Conservation (phyloP, 2,797 vertebrate genomes). For the Hirundo rustica region DNA sequence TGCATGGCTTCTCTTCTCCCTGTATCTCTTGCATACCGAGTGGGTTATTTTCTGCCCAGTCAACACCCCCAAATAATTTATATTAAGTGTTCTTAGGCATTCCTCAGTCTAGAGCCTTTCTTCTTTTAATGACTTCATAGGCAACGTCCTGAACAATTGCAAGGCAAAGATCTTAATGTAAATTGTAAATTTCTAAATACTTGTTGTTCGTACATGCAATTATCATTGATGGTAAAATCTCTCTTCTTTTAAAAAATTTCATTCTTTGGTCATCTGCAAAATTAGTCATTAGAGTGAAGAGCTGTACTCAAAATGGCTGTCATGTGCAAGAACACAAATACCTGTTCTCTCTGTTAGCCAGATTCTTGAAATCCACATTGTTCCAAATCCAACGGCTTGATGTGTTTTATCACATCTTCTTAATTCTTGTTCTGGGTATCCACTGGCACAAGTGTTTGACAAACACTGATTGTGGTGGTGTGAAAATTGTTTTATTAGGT, state of each 20-base stretch:
- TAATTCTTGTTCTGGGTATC: not conserved
- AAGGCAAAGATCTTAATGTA: not conserved
- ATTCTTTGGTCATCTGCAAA: not conserved
- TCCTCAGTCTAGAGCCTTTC: not conserved
- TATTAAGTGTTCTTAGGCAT: not conserved
- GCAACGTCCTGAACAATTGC: not conserved
- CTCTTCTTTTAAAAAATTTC: not conserved
- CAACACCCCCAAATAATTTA: not conserved
- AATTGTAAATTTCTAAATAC: not conserved
- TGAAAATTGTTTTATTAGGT: no score
- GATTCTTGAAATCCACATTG: not conserved
- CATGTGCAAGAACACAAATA: not conserved
- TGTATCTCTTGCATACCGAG: not conserved
- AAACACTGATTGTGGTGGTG: no score
- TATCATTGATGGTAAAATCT: not conserved
- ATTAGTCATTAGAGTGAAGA: not conserved
- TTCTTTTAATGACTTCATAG: not conserved
- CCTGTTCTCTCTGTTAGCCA: not conserved
- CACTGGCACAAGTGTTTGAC: not conserved
- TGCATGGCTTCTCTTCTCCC: not conserved
- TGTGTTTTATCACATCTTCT: not conserved
- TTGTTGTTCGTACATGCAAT: not conserved
- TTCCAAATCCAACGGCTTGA: not conserved
- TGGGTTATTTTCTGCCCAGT: not conserved
- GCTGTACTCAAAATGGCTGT: not conserved